phyloP scores from a whole-genome alignment of 2,888 invertebrate species.

The Tineola bisselliella region DNA sequence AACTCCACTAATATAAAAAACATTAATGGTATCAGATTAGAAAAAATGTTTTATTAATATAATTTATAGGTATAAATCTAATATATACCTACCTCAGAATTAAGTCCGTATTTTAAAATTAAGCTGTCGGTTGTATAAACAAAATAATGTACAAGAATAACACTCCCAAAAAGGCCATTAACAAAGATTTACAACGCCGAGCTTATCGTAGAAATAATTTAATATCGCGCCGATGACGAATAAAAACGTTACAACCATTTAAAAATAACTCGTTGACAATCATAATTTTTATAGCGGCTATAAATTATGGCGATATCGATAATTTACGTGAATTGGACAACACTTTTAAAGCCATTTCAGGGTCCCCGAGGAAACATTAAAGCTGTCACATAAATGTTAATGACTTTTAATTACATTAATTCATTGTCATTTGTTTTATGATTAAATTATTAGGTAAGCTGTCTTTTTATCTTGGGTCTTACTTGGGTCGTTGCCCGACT shows the following conservation, averaged over 20 bases:
- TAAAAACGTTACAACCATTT: slow-evolving; percentile 20
- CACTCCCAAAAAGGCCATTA: neutral
- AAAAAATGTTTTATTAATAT: too few species aligned
- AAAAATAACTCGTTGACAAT: slow-evolving; percentile 24
- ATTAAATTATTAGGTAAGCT: neutral
- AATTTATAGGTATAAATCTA: too few species aligned
- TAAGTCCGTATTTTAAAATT: too few species aligned
- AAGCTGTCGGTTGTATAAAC: too few species aligned
- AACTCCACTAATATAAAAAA: too few species aligned
- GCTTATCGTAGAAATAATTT: slow-evolving; percentile 10
- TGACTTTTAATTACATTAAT: neutral
- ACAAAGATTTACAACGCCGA: neutral
- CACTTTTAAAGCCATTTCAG: neutral
- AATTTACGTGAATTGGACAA: slow-evolving; percentile 11
- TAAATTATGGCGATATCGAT: slow-evolving; percentile 21
- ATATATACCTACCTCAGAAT: too few species aligned
- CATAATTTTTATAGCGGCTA: slow-evolving; percentile 23
- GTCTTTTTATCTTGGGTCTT: too few species aligned
- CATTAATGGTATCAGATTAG: too few species aligned
- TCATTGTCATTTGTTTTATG: neutral
- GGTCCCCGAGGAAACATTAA: neutral
- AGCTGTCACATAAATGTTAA: neutral
- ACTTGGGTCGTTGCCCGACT: too few species aligned
- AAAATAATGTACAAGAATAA: neutral
- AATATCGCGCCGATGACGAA: slow-evolving; percentile 11